Evolutionary conservation across 2,888 invertebrate species (phyloP), one percentile per base, ranked within the genome.

Genomic region (Chaitophorus viminalis): DNA sequence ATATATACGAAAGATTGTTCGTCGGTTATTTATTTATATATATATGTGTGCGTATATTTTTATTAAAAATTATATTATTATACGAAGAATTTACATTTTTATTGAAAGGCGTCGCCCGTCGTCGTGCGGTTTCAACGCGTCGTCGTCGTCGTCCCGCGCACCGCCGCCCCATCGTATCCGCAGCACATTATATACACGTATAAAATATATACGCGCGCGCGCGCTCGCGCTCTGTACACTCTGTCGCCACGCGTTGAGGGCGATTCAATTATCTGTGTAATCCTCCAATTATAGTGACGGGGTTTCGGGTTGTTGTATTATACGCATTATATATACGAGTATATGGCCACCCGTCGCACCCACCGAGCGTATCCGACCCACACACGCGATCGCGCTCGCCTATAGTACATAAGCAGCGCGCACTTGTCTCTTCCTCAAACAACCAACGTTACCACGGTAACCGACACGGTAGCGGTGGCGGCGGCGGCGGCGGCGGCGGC

Each of bases 211-310:
- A 36, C 17, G 52, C 72, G 52, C 72, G 65, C 31, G 54, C 25
- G 75, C 52, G 31, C 39, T 39, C n/a, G n/a, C n/a, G n/a, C n/a
- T n/a, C n/a, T n/a, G n/a, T 70, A 29, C 21, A 31, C n/a, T 46
- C 89, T 89, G 89, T 89, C 83, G 54, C 65, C 83, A 70, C 88
- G 83, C 88, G 72, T 83, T 83, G 70, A 82, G 82, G 88, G 87
- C 75, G 75, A 90, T 90, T 90, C 90, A 90, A 90, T 90, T 90
- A 90, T 90, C 90, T 90, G 89, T 89, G 90, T 90, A 90, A 90
- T 90, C 90, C 90, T 89, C 90, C 90, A 90, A 90, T 90, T 90
- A 90, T 89, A 89, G 89, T 83, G 81, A 85, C 81, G 85, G 88
- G 83, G 89, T 87, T 87, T 88, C 88, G 88, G 87, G 82, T 70